phyloP scores from a whole-genome alignment of 1,140 invertebrate species.

The Rhyacophila brunnea region DNA sequence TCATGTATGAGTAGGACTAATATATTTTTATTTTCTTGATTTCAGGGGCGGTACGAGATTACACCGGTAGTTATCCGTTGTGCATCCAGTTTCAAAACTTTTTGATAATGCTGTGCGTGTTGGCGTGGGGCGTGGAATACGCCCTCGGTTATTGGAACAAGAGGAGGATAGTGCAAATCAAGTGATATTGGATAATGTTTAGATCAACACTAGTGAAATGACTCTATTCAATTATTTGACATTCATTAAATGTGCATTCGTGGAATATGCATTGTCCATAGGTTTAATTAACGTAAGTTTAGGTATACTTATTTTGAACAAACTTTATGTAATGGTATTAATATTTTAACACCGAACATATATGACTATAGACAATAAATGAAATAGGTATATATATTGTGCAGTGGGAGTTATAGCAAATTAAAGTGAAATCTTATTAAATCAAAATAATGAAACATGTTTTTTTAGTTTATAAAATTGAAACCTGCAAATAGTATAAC shows the following conservation, averaged over 20 bases:
- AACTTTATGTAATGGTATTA: too few relatives aligned
- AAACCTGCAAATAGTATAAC: too few relatives aligned
- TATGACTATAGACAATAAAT: too few relatives aligned
- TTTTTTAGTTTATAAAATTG: too few relatives aligned
- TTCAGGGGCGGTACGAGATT: slow-evolving; percentile 69
- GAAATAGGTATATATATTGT: too few relatives aligned
- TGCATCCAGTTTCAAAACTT: slow-evolving; percentile 71
- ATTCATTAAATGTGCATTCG: too few relatives aligned
- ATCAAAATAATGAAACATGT: too few relatives aligned
- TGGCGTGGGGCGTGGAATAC: slow-evolving; percentile 69
- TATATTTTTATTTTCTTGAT: slow-evolving; percentile 24
- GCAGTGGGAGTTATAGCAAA: background rate
- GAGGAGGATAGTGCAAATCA: slow-evolving; percentile 49
- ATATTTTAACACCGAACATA: too few relatives aligned
- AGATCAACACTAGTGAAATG: slow-evolving; percentile 7
- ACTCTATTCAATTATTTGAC: too few relatives aligned
- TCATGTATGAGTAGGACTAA: background rate
- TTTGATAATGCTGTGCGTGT: slow-evolving; percentile 63
- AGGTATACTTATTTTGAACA: too few relatives aligned
- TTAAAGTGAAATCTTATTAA: slow-evolving; percentile 1
- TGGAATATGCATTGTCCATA: too few relatives aligned
- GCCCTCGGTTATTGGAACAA: slow-evolving; percentile 47
- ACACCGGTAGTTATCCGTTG: slow-evolving; percentile 64
- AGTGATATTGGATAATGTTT: slow-evolving; percentile 20
- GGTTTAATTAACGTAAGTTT: too few relatives aligned